Percentiles rank a stretch among this genome's conserved stretches.
These are phyloP conservation scores for Apis mellifera DNA, from an alignment of 1,140 invertebrate genomes.

Conservation along the genomic window DNA sequence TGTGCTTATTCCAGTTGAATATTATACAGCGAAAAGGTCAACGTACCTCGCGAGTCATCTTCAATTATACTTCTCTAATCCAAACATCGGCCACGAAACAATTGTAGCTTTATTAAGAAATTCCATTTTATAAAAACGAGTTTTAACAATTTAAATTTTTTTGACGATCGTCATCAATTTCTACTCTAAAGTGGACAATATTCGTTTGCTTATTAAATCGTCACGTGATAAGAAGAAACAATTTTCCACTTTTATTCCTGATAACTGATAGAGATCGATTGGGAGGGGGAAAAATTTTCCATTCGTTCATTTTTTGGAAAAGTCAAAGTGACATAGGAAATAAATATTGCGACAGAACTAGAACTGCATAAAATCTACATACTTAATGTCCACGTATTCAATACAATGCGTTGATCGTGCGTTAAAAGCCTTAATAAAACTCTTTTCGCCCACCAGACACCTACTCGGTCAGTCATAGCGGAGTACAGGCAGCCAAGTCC, in stretches of 20 bases:
- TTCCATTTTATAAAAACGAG: too few species aligned
- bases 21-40: not conserved
- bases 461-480: slow-evolving; percentile 43
- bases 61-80: not conserved
- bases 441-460: slow-evolving; percentile 57
- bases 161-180: not conserved
- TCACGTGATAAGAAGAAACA: too few species aligned
- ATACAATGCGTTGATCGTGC: not conserved
- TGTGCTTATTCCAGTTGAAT: slow-evolving; percentile 11
- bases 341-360: not conserved
- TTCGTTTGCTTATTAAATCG: too few species aligned
- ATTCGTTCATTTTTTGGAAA: not conserved
- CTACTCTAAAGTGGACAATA: too few species aligned
- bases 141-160: not conserved
- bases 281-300: not conserved
- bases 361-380: slow-evolving; percentile 26
- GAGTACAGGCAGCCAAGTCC: slow-evolving; percentile 6
- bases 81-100: not conserved
- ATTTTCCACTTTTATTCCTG: too few species aligned
- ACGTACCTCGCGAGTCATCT: not conserved
- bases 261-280: too few species aligned
- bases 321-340: not conserved
- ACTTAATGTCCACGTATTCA: not conserved
- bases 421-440: slow-evolving; percentile 20
- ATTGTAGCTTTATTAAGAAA: not conserved